Percentiles rank a stretch among this genome's conserved stretches.
These are phyloP conservation scores for Physocephala rufipes DNA, from an alignment of 2,888 invertebrate species.

Conservation along the genomic window DNA sequence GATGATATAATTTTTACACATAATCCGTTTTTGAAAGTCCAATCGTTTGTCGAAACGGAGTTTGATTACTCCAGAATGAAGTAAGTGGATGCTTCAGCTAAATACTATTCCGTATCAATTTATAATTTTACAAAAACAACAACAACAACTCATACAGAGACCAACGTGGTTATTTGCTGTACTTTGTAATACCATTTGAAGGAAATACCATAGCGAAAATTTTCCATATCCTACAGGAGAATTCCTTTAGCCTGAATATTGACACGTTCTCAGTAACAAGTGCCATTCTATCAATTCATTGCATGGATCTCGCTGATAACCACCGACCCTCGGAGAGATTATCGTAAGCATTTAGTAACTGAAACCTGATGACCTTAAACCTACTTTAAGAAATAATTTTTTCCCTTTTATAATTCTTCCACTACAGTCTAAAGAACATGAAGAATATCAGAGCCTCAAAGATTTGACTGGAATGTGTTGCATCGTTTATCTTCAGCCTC, in stretches of 20 bases:
- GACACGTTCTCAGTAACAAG: constrained; percentile 50
- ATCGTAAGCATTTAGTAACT: too few relatives aligned
- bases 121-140: background rate
- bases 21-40: constrained; percentile 44
- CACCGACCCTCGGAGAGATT: background rate
- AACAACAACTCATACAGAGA: constrained; percentile 34
- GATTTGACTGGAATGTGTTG: too few relatives aligned
- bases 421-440: too few relatives aligned
- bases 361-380: too few relatives aligned
- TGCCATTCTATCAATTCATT: constrained; percentile 39
- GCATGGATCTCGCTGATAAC: constrained; percentile 3
- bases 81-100: constrained; percentile 11
- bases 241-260: constrained; percentile 49
- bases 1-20: constrained; percentile 33
- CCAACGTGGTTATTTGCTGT: constrained; percentile 38
- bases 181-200: constrained; percentile 42
- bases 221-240: constrained; percentile 44
- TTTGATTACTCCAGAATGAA: constrained; percentile 44
- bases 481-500: too few relatives aligned
- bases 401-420: too few relatives aligned
- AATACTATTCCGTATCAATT: background rate
- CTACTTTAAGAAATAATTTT: too few relatives aligned
- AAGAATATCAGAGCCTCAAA: background rate
- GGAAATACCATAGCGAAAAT: constrained; percentile 44
- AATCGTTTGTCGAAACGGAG: constrained; percentile 48